phyloP scores from a whole-genome alignment of 2,888 invertebrate species.

The Rhogogaster chlorosoma region DNA sequence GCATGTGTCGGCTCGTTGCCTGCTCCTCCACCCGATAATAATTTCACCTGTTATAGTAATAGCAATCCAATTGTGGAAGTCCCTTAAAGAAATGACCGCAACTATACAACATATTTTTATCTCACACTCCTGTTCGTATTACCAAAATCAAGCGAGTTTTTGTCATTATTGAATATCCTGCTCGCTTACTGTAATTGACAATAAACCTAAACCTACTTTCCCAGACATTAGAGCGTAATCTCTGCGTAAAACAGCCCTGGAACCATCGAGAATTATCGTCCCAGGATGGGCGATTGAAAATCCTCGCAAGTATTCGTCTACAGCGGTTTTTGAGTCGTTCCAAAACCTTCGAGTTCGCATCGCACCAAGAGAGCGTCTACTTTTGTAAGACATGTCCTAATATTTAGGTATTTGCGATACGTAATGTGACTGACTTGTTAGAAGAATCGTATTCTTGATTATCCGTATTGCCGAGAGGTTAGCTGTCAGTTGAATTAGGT shows the following conservation, averaged over 20 bases:
- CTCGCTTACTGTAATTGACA: not conserved
- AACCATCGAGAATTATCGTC: constrained; percentile 68
- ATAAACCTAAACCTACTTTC: constrained; percentile 53
- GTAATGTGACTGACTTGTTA: not conserved
- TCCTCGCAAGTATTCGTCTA: constrained; percentile 81
- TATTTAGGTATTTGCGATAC: not conserved
- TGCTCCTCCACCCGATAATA: constrained; percentile 88
- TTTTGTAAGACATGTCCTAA: constrained; percentile 46
- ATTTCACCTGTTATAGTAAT: constrained; percentile 75
- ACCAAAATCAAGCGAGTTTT: not conserved
- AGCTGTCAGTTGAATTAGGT: constrained; percentile 14
- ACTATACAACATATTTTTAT: not conserved
- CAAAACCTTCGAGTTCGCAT: constrained; percentile 53
- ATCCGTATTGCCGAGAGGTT: not conserved
- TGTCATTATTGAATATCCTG: not conserved
- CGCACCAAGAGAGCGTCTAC: constrained; percentile 4
- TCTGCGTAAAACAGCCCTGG: constrained; percentile 61
- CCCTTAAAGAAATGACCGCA: not conserved
- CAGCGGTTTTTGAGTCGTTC: constrained; percentile 79
- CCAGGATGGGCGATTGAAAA: constrained; percentile 79
- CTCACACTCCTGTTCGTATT: not conserved
- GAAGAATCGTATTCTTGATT: not conserved
- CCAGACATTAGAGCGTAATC: constrained; percentile 58
- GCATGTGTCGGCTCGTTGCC: constrained; percentile 85
- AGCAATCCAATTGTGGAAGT: constrained; percentile 26